Base-by-base conservation (phyloP, 1,140 invertebrate species). In the Pygmarrhopalites habei region DNA sequence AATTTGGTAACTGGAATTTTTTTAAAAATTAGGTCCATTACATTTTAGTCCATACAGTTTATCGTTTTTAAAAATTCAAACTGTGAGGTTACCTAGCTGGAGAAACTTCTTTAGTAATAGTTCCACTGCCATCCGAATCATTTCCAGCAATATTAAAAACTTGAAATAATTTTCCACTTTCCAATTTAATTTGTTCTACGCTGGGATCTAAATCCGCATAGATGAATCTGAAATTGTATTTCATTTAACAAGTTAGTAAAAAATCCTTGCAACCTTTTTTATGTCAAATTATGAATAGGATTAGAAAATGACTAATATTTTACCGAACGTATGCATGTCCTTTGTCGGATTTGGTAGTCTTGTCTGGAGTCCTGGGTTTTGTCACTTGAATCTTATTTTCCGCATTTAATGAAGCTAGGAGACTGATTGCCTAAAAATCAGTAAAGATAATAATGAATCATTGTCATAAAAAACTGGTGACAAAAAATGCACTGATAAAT, bases 321-420 rank as follows among this genome's bases (percentile, higher is more conserved):
- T 41, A 77, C 77, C 75, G 76, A 14, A 79, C 62, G 70, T 64
- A 68, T 17, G 78, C 76, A 63, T 73, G 71, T 58, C 77, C 76
- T 49, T 74, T 75, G 30, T 73, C 72, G 43, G 77, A 74, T 69
- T 79, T 79, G 46, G 72, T 70, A 29, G 76, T 61, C 39, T 74
- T 64, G 68, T 77, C 76, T 14, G 30, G 25, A 41, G 26, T 44
- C 23, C 30, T 39, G 17, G 17, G 15, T 43, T 14, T 28, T 12
- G 39, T 41, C 12, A 41, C n/a, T n/a, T 41, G 39, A 41, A 41
- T 41, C 12, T n/a, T n/a, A 41, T 41, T 41, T 12, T 41, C n/a
- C 39, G 12, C 39, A 41, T 41, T n/a, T 12, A 41, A n/a, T 12
- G 39, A 12, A 12, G n/a, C 39, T 12, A 41, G 39, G 39, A 41